Evolutionary conservation across 1,140 invertebrate genomes (phyloP), one percentile per base, ranked within the genome.

Genomic region (Meloidogyne chitwoodi): DNA sequence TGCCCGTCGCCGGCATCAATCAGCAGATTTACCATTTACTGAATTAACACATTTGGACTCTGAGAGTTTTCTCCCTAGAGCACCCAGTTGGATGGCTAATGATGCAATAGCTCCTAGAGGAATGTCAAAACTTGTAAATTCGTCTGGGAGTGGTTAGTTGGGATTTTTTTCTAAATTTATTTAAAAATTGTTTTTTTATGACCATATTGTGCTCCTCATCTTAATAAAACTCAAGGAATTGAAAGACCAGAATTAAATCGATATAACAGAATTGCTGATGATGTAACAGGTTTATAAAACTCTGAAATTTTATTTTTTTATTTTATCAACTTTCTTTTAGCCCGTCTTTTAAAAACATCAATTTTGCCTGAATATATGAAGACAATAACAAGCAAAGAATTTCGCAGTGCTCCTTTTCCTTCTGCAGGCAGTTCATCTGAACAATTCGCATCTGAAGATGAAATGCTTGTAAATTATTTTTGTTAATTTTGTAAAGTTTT

Each of bases 181-280:
- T 19, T 4, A 56, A 19, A 68, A 75, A 76, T 1, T 14, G 16
- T 64, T 77, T 76, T 48, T 78, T 79, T 48, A 83, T 80, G 84
- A 26, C 84, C 86, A 24, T 86, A 86, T 77, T 79, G 79, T 38
- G 85, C 85, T 14, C 85, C 85, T 8, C 83, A 84, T 27, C 70
- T 86, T 19, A 70, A 62, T 62, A 61, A 24, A 65, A 79, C 80
- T 56, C 80, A 85, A 68, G 85, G 85, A 67, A 81, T 87, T 68
- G 85, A 86, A 63, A 48, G 38, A 61, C 68, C 78, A 22, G 65
- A 41, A 76, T 78, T 68, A 27, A 83, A 80, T 11, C 77, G 85
- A 65, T 86, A 87, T 76, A 83, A 83, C 27, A 68, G 72, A 41
- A 70, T 78, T 63, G 85, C 76, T 8, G 83, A 86, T 48, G 84